Base-by-base conservation (phyloP, 2,888 invertebrate species). In the Phengaris alcon region DNA sequence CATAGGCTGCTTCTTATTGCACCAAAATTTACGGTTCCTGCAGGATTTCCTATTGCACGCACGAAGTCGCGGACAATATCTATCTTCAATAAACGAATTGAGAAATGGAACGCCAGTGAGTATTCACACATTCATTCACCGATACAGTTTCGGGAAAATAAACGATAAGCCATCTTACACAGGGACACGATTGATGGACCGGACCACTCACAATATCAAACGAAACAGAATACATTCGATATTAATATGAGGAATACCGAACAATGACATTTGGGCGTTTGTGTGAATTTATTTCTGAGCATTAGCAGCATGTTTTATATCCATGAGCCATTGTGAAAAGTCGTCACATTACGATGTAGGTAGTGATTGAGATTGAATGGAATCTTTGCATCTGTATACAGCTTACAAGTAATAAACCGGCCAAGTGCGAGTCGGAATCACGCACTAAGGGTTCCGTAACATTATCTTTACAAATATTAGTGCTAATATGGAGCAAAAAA, bases 101-200 rank as follows among this genome's bases (percentile, higher is more conserved):
- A 12, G 52, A 64, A 64, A 44, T 44, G 35, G 64, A 64, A 64
- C 44, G 59, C 22, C 35, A 22, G 59, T 64, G 59, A 64, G 22
- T 22, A 35, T 35, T 22, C 59, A 12, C 64, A 12, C 64, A 13
- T 35, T 12, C 64, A 64, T 64, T 64, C 64, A 22, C 10, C 35
- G 64, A 64, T 54, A 72, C 72, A 72, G 72, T 72, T 72, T 22
- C 52, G 54, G 52, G 12, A 22, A 72, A 72, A 72, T 72, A 52
- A 54, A 35, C 52, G 72, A 35, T 72, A 35, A 72, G 52, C 72
- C 12, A 52, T 72, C 72, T 54, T 54, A 72, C 35, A 52, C 72
- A 72, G 72, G 54, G 72, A 15, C 13, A 72, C 72, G 72, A 72
- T 72, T 72, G 72, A 72, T 54, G 6, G 68, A 48, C 48, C 48